Conservation (phyloP, 2,888 invertebrate species). For the Encarsia formosa region DNA sequence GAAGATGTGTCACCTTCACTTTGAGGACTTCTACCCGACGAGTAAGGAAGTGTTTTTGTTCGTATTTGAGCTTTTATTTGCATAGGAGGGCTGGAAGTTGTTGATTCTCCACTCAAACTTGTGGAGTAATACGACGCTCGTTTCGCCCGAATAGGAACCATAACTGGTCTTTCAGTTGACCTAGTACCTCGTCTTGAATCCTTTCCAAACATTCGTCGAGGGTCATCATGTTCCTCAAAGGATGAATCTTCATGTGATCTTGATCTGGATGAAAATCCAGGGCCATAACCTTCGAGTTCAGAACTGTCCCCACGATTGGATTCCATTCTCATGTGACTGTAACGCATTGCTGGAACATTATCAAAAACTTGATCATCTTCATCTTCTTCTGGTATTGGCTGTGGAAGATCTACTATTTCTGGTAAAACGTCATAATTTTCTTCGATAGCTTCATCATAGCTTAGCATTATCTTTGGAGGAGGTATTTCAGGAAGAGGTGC, state of each 20-base stretch:
- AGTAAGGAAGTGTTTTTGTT: conserved; percentile 47
- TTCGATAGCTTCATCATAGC: conserved; percentile 42
- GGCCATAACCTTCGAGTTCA: conserved; percentile 48
- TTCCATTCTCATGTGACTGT: conserved; percentile 43
- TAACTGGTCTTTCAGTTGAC: conserved; percentile 55
- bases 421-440: conserved; percentile 39
- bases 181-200: conserved; percentile 46
- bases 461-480: conserved; percentile 43
- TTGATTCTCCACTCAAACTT: conserved; percentile 63
- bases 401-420: conserved; percentile 36
- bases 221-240: conserved; percentile 35
- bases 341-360: conserved; percentile 48
- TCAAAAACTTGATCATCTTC: conserved; percentile 46
- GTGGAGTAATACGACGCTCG: conserved; percentile 50
- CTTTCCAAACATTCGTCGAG: conserved; percentile 31
- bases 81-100: conserved; percentile 50
- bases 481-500: conserved; percentile 35
- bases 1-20: conserved; percentile 51
- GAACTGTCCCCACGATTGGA: conserved; percentile 43
- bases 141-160: conserved; percentile 51
- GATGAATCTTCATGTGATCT: conserved; percentile 42
- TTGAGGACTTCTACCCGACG: conserved; percentile 45
- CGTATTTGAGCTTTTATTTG: conserved; percentile 46
- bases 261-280: conserved; percentile 38
- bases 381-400: conserved; percentile 46